Evolutionary conservation across 2,113 vertebrate species (phyloP), one percentile per base, ranked within the genome.

Genomic region (Pampusana beccarii): DNA sequence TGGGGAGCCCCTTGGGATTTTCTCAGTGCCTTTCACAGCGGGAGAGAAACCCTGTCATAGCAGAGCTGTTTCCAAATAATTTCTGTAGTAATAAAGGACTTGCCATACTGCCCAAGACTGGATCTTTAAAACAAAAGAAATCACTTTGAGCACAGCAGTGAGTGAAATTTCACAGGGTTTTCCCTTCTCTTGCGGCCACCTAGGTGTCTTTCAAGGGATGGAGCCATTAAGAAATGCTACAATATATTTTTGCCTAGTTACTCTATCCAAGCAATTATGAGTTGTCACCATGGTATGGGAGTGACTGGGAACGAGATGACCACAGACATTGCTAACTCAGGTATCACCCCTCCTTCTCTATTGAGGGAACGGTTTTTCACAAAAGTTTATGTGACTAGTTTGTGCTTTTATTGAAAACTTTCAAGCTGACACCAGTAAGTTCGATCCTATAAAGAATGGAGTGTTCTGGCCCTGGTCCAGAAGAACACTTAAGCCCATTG

Each of bases 391-490:
- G 83, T 65, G 86, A 51, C 72, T 36, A 9, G 77, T 93, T 95
- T 87, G 61, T 91, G 67, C 83, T 96, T 96, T 84, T 46, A 89
- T 50, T 95, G 73, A 69, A 81, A 75, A 96, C 88, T 75, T 96
- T 79, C 73, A 85, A 75, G 80, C 88, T 89, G 83, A 91, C 92
- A 94, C 86, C 80, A 88, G 86, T 50, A 75, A 95, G 90, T 94
- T 96, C 7, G n/a, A 96, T 95, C 86, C 69, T 81, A 20, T 65
- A 89, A 96, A 91, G 96, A 50, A 90, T 65, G 71, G 93, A 96
- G 91, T 85, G 91, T 84, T 66, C 77, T 97, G 96, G 95, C 95
- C 61, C 31, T 34, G 36, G 65, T 93, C 96, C 96, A 97, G 92
- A 50, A 79, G 91, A 96, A 74, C 95, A 96, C 92, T 97, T 96